Conservation (phyloP, 2,888 invertebrate species). For the Venustoraphidia nigricollis region DNA sequence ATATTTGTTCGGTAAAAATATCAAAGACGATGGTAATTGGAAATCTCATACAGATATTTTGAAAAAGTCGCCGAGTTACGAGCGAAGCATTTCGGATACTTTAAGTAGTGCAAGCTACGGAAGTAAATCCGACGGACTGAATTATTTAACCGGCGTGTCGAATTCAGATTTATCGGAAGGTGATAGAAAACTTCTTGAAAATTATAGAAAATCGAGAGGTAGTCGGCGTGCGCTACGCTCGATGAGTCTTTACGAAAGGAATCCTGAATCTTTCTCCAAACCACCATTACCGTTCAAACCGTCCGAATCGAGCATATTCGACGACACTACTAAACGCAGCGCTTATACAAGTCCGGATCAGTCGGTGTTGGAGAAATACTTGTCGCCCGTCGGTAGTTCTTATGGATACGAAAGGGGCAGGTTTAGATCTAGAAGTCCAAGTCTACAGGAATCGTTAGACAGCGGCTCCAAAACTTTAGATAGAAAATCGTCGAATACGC, state of each 20-base stretch:
- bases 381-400: conserved; percentile 15
- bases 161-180: conserved; percentile 6
- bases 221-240: conserved; percentile 3
- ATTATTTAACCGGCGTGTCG: neutral
- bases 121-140: neutral
- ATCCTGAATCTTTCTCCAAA: neutral
- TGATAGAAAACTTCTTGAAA: conserved; percentile 4
- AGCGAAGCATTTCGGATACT: no score
- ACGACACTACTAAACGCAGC: conserved; percentile 23
- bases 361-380: no score
- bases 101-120: neutral
- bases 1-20: no score
- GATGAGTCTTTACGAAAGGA: neutral
- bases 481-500: conserved; percentile 28
- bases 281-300: neutral
- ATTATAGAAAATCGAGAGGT: conserved; percentile 4
- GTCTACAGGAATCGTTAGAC: neutral
- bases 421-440: conserved; percentile 16
- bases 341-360: conserved; percentile 12
- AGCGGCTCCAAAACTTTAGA: conserved; percentile 2
- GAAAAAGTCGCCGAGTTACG: no score
- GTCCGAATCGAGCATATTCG: conserved; percentile 17
- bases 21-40: no score
- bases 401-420: conserved; percentile 17
- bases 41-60: no score